phyloP scores from a whole-genome alignment of 2,113 vertebrate genomes.

The Eptatretus burgeri region DNA sequence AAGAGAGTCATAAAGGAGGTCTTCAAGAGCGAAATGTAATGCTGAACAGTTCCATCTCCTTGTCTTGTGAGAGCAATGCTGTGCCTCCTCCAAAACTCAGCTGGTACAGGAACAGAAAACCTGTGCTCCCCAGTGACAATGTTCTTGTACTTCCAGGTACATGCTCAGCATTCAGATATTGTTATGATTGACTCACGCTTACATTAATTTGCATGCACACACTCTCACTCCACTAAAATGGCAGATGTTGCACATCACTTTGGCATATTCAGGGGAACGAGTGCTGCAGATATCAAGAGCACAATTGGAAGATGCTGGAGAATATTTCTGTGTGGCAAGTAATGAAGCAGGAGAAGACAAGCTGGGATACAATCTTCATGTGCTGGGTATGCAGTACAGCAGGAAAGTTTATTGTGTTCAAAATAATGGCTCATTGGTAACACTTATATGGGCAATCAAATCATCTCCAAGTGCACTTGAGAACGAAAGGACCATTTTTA shows the following conservation, averaged over 20 bases:
- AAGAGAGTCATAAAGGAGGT: background rate
- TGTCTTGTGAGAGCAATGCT: slow-evolving; percentile 67
- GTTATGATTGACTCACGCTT: background rate
- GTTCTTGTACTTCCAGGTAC: slow-evolving; percentile 56
- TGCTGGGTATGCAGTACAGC: slow-evolving; percentile 33
- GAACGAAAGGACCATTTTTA: too few species aligned
- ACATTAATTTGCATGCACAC: background rate
- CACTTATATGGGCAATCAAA: too few species aligned
- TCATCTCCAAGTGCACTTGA: too few species aligned
- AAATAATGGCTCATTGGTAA: too few species aligned
- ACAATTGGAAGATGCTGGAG: slow-evolving; percentile 37
- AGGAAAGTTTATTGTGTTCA: too few species aligned
- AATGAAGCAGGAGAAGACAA: slow-evolving; percentile 86
- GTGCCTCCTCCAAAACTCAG: slow-evolving; percentile 61
- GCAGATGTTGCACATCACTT: too few species aligned
- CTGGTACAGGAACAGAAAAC: slow-evolving; percentile 53
- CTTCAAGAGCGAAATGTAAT: slow-evolving; percentile 34
- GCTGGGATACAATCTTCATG: slow-evolving; percentile 46
- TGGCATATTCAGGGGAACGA: slow-evolving; percentile 30
- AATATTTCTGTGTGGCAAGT: slow-evolving; percentile 48
- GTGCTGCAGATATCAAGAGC: slow-evolving; percentile 49
- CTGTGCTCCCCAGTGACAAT: slow-evolving; percentile 37
- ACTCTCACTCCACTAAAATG: background rate
- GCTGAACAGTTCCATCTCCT: slow-evolving; percentile 49
- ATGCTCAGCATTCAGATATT: background rate